Percentiles rank a stretch among this genome's conserved stretches.
These are phyloP conservation scores for Aplodontia rufa DNA, from an alignment of 2,113 vertebrate species.

Conservation along the genomic window DNA sequence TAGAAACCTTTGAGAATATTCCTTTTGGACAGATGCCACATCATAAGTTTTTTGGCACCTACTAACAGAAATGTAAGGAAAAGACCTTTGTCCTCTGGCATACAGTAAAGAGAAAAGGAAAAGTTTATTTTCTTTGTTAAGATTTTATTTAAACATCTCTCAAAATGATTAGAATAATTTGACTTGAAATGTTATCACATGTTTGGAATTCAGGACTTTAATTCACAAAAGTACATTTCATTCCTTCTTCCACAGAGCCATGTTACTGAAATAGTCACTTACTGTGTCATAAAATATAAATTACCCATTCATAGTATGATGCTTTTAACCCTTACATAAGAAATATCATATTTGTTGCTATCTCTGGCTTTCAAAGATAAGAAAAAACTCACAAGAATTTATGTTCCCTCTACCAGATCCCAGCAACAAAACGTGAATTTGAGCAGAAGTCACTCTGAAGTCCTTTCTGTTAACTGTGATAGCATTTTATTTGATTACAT, in stretches of 20 bases:
- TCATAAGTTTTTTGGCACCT: conserved; percentile 11
- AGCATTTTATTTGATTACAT: not conserved
- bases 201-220: conserved; percentile 49
- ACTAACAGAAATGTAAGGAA: conserved; percentile 39
- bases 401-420: not conserved
- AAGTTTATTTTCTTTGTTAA: not conserved
- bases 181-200: conserved; percentile 45
- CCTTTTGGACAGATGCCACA: not conserved
- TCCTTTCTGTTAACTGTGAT: not conserved
- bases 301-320: not conserved
- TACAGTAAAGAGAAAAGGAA: not conserved
- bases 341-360: not conserved
- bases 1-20: conserved; percentile 9
- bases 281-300: not conserved
- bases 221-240: not conserved
- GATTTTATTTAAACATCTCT: conserved; percentile 17
- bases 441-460: not conserved
- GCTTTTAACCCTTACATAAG: not conserved
- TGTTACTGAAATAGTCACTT: not conserved
- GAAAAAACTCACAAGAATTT: not conserved
- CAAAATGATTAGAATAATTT: not conserved
- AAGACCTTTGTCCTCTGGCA: not conserved
- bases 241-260: not conserved
- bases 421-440: not conserved
- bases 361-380: not conserved